These are phyloP conservation scores for Atrichornis clamosus DNA, from an alignment of 2,113 vertebrate species.

Conservation along the genomic window DNA sequence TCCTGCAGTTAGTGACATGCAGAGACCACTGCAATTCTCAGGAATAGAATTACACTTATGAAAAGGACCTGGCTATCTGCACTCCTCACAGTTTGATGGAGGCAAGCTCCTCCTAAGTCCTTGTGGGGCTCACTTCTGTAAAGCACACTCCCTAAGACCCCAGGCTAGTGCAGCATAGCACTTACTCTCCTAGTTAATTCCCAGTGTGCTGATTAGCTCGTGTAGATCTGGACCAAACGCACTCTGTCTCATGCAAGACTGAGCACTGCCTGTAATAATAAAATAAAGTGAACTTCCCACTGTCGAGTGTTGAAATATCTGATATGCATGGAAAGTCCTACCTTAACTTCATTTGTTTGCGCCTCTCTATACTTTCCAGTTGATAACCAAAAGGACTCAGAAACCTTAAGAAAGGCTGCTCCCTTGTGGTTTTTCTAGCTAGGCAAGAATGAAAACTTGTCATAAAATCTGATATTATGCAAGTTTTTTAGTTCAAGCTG, in stretches of 20 bases:
- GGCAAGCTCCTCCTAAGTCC: neutral
- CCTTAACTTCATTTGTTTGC: neutral
- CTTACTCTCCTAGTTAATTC: neutral
- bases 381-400: neutral
- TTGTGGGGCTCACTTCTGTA: neutral
- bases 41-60: neutral
- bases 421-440: constrained; percentile 46
- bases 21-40: neutral
- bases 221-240: neutral
- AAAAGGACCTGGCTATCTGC: neutral
- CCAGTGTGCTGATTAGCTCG: neutral
- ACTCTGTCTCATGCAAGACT: neutral
- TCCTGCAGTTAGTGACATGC: neutral
- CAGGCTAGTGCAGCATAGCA: neutral
- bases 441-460: neutral
- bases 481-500: neutral
- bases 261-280: neutral
- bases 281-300: neutral
- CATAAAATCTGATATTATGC: neutral
- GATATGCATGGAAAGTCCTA: neutral
- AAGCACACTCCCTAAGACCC: neutral
- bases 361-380: neutral
- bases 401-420: constrained; percentile 61
- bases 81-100: neutral
- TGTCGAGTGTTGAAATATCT: neutral